Conservation (phyloP, 2,113 vertebrate genomes). For the Malurus melanocephalus region DNA sequence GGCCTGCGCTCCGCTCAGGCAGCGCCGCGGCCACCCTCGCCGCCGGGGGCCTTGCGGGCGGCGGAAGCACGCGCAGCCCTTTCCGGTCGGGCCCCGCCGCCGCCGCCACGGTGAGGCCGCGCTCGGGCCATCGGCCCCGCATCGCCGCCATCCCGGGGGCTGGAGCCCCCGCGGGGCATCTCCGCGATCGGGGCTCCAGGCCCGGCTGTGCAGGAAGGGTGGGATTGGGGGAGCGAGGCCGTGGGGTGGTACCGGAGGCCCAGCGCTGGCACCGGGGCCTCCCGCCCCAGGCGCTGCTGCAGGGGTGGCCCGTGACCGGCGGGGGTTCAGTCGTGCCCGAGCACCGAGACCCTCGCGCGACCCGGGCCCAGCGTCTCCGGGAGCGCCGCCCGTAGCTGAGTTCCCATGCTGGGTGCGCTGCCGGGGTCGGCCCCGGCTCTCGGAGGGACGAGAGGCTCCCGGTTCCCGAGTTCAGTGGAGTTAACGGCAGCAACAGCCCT, state of each 20-base stretch:
- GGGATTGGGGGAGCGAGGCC: background rate
- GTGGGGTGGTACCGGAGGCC: background rate
- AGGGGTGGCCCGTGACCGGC: background rate
- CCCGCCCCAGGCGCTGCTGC: background rate
- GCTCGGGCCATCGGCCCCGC: background rate
- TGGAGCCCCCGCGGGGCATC: background rate
- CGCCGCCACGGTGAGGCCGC: background rate
- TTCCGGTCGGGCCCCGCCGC: background rate
- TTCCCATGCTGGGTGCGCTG: background rate
- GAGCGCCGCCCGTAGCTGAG: background rate
- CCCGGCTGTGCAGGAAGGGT: background rate
- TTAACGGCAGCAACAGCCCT: rapidly evolving
- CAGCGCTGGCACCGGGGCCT: background rate
- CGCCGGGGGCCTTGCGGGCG: background rate
- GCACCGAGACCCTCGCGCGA: background rate
- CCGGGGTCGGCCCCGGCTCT: background rate
- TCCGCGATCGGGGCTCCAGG: background rate
- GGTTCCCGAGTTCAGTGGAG: background rate
- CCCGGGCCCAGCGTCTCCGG: background rate
- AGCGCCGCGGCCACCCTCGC: background rate
- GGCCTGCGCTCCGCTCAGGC: background rate
- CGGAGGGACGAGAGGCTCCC: background rate
- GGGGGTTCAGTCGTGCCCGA: background rate
- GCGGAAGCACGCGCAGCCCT: background rate
- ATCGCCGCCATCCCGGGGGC: background rate